Percentiles rank a stretch among this genome's conserved stretches.
phyloP scores from a whole-genome alignment of 2,888 invertebrate genomes.

The Eupithecia exiguata region DNA sequence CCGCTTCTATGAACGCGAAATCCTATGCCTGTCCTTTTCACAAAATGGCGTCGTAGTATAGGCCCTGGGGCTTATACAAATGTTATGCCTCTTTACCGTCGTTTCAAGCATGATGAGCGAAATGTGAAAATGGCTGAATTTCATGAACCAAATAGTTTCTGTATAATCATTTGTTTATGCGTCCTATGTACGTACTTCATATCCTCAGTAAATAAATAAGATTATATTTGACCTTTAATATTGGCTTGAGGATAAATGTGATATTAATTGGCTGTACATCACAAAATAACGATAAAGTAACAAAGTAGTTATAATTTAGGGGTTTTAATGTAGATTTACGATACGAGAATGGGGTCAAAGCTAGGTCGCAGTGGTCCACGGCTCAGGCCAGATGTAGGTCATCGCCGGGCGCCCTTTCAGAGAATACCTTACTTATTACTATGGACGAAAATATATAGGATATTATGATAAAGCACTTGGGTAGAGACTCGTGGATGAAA shows the following conservation, averaged over 20 bases:
- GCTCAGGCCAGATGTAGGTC: conserved; percentile 31
- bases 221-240: not conserved
- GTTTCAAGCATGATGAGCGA: not conserved
- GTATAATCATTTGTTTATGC: too few relatives aligned
- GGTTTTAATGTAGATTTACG: conserved; percentile 23
- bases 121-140: too few relatives aligned
- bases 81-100: not conserved
- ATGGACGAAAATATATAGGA: not conserved
- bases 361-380: conserved; percentile 26
- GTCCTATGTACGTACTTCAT: too few relatives aligned
- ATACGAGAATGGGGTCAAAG: conserved; percentile 29
- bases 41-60: too few relatives aligned
- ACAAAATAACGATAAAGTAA: conserved; percentile 9
- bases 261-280: conserved; percentile 20
- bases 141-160: too few relatives aligned
- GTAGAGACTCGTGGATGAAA: not conserved
- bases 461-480: not conserved
- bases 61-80: not conserved
- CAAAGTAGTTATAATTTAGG: conserved; percentile 23
- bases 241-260: not conserved
- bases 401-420: conserved; percentile 17
- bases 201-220: not conserved
- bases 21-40: too few relatives aligned
- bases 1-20: too few relatives aligned
- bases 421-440: not conserved